Evolutionary conservation across 2,797 vertebrate genomes (phyloP).

Genomic region (Lacerta viridis): DNA sequence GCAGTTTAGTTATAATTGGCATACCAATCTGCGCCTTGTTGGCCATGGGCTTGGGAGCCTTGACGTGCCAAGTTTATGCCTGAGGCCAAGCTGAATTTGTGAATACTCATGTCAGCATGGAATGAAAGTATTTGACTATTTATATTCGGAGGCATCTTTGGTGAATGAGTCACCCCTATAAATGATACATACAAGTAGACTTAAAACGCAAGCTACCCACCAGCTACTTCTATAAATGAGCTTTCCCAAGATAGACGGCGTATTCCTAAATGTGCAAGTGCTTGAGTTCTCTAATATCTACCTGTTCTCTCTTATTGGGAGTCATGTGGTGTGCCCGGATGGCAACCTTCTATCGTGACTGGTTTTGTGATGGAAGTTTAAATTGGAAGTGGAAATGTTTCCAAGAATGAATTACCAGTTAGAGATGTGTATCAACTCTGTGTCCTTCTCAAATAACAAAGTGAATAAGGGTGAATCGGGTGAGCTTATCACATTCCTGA

Average conservation of each 20-base stretch:
- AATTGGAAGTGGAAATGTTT: no score
- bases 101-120: slow-evolving; percentile 35
- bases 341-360: neutral
- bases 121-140: slow-evolving; percentile 62
- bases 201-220: slow-evolving; percentile 54
- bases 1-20: slow-evolving; percentile 66
- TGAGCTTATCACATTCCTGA: no score
- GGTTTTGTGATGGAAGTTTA: no score
- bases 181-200: slow-evolving; percentile 49
- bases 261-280: neutral
- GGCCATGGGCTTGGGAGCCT: slow-evolving; percentile 63
- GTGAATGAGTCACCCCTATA: slow-evolving; percentile 50
- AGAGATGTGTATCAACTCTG: no score
- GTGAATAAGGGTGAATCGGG: no score
- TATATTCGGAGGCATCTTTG: slow-evolving; percentile 61
- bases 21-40: slow-evolving; percentile 52
- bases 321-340: neutral
- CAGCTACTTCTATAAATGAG: slow-evolving; percentile 56
- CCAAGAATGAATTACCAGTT: no score
- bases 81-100: slow-evolving; percentile 68
- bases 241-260: neutral
- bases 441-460: no score
- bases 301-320: neutral
- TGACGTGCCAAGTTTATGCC: slow-evolving; percentile 72
- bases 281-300: neutral